phyloP scores from a whole-genome alignment of 2,113 vertebrate species.

The Podocnemis expansa region DNA sequence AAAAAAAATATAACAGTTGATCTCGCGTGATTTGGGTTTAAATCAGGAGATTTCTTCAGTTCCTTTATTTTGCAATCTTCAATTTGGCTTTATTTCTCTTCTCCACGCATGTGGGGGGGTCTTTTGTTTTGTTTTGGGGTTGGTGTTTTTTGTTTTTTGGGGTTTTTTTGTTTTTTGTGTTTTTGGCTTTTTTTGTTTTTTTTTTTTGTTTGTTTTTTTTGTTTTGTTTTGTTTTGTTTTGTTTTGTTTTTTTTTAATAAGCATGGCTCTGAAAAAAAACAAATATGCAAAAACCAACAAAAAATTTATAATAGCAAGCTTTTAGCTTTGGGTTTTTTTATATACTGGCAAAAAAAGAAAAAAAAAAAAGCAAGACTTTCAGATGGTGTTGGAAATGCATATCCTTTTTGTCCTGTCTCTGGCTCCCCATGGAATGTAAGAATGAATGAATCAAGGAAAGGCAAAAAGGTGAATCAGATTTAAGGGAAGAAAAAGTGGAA shows the following conservation, averaged over 20 bases:
- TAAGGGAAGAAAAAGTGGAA: not conserved
- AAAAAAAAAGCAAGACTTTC: not conserved
- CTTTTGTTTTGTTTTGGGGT: not conserved
- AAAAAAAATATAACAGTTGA: not conserved
- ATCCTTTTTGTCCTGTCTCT: not conserved
- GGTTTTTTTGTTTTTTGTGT: no score
- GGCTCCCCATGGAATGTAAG: not conserved
- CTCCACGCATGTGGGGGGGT: not conserved
- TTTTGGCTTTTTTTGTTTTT: not conserved
- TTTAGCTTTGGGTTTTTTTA: not conserved
- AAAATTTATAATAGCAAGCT: not conserved
- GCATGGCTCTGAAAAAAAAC: not conserved
- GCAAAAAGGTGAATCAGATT: not conserved
- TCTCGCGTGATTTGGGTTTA: not conserved
- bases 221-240: not conserved
- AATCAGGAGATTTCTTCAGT: not conserved
- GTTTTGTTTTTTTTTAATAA: not conserved
- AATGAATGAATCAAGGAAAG: not conserved
- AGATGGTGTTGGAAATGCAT: not conserved
- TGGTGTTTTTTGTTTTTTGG: not conserved
- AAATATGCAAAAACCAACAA: not conserved
- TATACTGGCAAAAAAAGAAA: not conserved
- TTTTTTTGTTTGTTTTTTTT: not conserved
- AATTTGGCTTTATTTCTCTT: not conserved
- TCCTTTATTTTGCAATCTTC: not conserved